Conservation (phyloP, 1,140 invertebrate genomes). For the Bombus huntii region DNA sequence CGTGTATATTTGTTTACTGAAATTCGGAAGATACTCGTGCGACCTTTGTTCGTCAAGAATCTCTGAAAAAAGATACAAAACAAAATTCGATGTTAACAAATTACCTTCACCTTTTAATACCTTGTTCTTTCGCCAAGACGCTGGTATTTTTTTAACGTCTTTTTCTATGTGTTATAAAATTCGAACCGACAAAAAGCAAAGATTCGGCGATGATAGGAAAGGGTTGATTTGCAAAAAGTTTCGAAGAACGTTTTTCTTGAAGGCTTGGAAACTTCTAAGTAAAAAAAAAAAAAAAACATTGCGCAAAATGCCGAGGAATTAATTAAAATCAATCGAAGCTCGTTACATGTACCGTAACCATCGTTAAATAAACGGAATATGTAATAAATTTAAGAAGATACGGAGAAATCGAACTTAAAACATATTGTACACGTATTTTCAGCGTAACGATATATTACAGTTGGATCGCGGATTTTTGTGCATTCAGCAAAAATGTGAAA, state of each 20-base stretch:
- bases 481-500: too few species aligned
- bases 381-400: not conserved
- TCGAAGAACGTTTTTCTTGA: not conserved
- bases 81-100: not conserved
- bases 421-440: not conserved
- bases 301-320: slow-evolving; percentile 30
- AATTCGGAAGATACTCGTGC: not conserved
- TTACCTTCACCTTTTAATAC: not conserved
- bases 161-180: not conserved
- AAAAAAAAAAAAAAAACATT: not conserved
- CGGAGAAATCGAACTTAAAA: not conserved
- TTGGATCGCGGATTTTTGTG: too few species aligned
- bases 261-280: slow-evolving; percentile 3
- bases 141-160: not conserved
- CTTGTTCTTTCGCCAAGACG: not conserved
- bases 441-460: not conserved
- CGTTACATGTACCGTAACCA: not conserved
- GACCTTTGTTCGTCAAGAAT: not conserved
- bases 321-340: slow-evolving; percentile 33
- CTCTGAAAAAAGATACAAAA: too few species aligned
- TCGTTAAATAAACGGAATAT: not conserved
- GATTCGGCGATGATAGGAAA: not conserved
- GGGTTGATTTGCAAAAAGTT: not conserved
- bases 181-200: not conserved
- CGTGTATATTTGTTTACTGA: not conserved